phyloP scores from a whole-genome alignment of 2,888 invertebrate genomes.

The Tribolium freemani region DNA sequence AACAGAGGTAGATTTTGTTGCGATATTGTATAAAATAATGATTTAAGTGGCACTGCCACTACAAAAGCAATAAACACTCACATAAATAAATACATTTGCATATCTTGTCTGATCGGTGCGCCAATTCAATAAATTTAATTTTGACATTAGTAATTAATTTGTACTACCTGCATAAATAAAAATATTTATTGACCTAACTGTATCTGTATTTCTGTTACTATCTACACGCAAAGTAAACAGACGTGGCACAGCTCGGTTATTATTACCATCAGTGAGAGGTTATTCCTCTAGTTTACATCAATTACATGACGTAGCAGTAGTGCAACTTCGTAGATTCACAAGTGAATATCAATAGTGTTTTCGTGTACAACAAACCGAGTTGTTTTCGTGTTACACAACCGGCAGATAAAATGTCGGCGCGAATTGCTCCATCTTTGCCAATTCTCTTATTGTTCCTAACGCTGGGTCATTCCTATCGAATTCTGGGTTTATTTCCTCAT shows the following conservation, averaged over 20 bases:
- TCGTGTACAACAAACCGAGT: background rate
- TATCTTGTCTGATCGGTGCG: background rate
- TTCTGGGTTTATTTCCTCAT: conserved; percentile 79
- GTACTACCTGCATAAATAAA: background rate
- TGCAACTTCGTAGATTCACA: background rate
- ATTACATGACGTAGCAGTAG: background rate
- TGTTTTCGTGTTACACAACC: background rate
- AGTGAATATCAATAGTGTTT: background rate
- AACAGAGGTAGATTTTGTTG: too few species aligned
- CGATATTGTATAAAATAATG: too few species aligned
- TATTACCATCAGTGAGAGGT: background rate
- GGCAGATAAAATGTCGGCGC: background rate
- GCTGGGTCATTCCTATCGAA: conserved; percentile 64
- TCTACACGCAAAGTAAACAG: background rate
- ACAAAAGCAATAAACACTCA: too few species aligned
- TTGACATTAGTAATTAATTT: background rate
- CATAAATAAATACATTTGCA: background rate
- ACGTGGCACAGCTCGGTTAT: background rate
- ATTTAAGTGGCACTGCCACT: too few species aligned
- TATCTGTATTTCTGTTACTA: background rate
- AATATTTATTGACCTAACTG: background rate
- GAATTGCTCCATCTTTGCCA: background rate
- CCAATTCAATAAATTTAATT: background rate
- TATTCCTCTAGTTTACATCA: background rate
- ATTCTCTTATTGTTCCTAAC: background rate